Percentiles rank a stretch among this genome's conserved stretches.
Evolutionary conservation across 2,113 vertebrate species (phyloP).

Genomic region (Lutjanus erythropterus): DNA sequence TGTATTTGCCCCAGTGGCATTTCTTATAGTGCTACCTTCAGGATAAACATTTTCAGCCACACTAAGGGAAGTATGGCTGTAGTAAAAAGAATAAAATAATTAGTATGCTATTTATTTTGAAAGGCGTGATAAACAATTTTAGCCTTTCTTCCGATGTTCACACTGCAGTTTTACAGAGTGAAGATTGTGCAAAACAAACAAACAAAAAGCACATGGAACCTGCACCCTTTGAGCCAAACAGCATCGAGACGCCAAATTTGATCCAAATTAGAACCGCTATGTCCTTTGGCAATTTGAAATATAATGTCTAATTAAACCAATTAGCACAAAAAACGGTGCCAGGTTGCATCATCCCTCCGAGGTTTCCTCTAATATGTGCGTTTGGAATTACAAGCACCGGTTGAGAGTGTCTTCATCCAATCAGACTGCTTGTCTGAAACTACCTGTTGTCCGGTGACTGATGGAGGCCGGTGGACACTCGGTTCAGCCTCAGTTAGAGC

Average conservation of each 20-base stretch:
- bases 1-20: background rate
- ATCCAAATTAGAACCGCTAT: background rate
- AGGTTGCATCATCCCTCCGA: constrained; percentile 18
- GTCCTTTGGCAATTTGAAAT: constrained; percentile 6
- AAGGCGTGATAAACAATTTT: no score
- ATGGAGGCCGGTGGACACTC: constrained; percentile 9
- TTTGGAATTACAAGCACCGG: background rate
- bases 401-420: background rate
- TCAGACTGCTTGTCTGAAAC: constrained; percentile 13
- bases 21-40: background rate
- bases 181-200: background rate
- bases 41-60: background rate
- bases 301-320: constrained; percentile 4
- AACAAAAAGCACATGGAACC: background rate
- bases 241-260: background rate
- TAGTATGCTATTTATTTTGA: background rate
- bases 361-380: background rate
- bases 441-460: constrained; percentile 25
- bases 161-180: background rate
- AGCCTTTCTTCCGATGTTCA: background rate
- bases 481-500: constrained; percentile 2
- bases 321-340: constrained; percentile 10
- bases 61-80: background rate
- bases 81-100: no score
- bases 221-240: constrained; percentile 11